Evolutionary conservation across 2,888 invertebrate genomes (phyloP), one percentile per base, ranked within the genome.

Genomic region (Melolontha melolontha): DNA sequence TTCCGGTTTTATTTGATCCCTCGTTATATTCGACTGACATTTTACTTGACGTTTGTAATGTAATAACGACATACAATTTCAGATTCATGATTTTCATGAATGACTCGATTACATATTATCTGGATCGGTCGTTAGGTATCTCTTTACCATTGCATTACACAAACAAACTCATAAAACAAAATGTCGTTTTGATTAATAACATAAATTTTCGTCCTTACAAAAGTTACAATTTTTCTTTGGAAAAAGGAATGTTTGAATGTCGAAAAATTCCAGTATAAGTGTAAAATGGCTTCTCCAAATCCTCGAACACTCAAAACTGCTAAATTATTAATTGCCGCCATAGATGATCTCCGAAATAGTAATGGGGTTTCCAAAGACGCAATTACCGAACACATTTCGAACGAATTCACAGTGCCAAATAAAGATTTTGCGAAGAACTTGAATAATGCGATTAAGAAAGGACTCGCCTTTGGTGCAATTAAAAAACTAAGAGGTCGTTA

Each of bases 381-480:
- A 16, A 75, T 78, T 49, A 71, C 75, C 47, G 70, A 77, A 34
- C 75, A 74, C 65, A 74, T 77, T 59, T 68, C 62, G 62, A 62
- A 67, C 8, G 72, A 71, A 22, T 75, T 76, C 54, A 72, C 75
- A 10, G 69, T 73, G 34, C 72, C 75, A 1, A 70, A 72, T 1
- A 70, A 67, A 2, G 74, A 76, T 51, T 71, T 76, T 42, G 70
- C 75, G 11, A 72, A 64, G 16, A 66, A 52, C 52, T 57, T 78
- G 40, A 72, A 69, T 40, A 75, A 70, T 7, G 74, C 74, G 5
- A 51, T 78, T 22, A 70, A 76, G 51, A 76, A 74, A 54, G 77
- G 76, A 0, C 50, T 77, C 40, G 75, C 75, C 0, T 75, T 78
- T 49, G 78, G 77, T 8, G 78, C 75, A 7, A 71, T 76, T 5